Conservation (phyloP, 1,140 invertebrate genomes). For the Orchesella cincta region DNA sequence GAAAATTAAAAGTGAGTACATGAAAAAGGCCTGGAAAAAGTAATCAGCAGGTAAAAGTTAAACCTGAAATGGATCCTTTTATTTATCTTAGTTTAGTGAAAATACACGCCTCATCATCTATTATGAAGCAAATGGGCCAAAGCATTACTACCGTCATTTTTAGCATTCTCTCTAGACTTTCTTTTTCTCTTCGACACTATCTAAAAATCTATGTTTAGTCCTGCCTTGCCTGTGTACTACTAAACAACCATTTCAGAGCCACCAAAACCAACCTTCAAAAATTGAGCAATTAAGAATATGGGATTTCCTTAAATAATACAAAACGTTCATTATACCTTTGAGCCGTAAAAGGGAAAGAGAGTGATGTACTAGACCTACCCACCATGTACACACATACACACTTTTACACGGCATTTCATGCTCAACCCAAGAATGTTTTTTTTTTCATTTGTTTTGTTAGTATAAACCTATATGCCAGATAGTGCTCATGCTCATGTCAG, state of each 20-base stretch:
- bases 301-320: background rate
- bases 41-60: slow-evolving; percentile 18
- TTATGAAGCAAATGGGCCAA: slow-evolving; percentile 6
- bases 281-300: slow-evolving; percentile 7
- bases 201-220: too few species aligned
- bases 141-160: slow-evolving; percentile 1
- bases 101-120: slow-evolving; percentile 18
- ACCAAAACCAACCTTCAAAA: slow-evolving; percentile 3
- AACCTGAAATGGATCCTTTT: background rate
- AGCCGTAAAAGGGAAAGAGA: too few species aligned
- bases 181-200: background rate
- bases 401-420: background rate
- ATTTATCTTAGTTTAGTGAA: background rate
- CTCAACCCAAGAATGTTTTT: background rate
- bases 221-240: too few species aligned
- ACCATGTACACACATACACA: background rate
- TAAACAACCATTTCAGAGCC: background rate
- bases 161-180: too few species aligned
- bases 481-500: slow-evolving; percentile 19
- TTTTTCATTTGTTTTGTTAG: background rate
- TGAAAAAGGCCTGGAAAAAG: slow-evolving; percentile 30
- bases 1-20: background rate
- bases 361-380: background rate
- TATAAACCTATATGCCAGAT: background rate
- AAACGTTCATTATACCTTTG: too few species aligned